A percentile compares a stretch with the other conserved stretches of the same genome.
phyloP scores from a whole-genome alignment of 2,888 invertebrate species.

The Dynastes maya region DNA sequence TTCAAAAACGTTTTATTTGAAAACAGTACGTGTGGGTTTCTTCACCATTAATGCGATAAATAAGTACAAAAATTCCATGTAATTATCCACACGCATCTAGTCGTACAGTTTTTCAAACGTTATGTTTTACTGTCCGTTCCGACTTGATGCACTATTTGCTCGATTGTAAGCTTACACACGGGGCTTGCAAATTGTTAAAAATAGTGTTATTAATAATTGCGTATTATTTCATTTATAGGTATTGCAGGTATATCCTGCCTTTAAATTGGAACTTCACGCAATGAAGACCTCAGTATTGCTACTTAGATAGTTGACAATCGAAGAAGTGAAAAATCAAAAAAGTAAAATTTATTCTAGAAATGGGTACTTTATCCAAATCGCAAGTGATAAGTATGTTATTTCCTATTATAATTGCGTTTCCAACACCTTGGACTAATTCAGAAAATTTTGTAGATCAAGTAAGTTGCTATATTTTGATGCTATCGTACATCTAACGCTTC shows the following conservation, averaged over 20 bases:
- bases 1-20: slow-evolving; percentile 7
- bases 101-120: slow-evolving; percentile 20
- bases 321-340: background rate
- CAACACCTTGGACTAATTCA: slow-evolving; percentile 16
- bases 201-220: slow-evolving; percentile 36
- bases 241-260: slow-evolving; percentile 48
- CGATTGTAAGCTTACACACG: slow-evolving; percentile 25
- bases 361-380: background rate
- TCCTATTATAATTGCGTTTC: slow-evolving; percentile 4
- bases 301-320: background rate
- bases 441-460: slow-evolving; percentile 6
- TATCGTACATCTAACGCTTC: too few relatives aligned
- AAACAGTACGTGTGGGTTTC: background rate
- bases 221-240: slow-evolving; percentile 24
- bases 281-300: background rate
- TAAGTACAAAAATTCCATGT: slow-evolving; percentile 50
- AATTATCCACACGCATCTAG: slow-evolving; percentile 46
- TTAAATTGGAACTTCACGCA: slow-evolving; percentile 36
- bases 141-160: background rate
- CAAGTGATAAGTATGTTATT: slow-evolving; percentile 1
- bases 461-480: background rate
- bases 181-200: slow-evolving; percentile 20
- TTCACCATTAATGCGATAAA: slow-evolving; percentile 48
- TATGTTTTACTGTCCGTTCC: background rate
- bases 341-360: background rate